These are phyloP conservation scores for Patiria pectinifera DNA, from an alignment of 53 echinoderm and acorn worm genomes.

Conservation along the genomic window DNA sequence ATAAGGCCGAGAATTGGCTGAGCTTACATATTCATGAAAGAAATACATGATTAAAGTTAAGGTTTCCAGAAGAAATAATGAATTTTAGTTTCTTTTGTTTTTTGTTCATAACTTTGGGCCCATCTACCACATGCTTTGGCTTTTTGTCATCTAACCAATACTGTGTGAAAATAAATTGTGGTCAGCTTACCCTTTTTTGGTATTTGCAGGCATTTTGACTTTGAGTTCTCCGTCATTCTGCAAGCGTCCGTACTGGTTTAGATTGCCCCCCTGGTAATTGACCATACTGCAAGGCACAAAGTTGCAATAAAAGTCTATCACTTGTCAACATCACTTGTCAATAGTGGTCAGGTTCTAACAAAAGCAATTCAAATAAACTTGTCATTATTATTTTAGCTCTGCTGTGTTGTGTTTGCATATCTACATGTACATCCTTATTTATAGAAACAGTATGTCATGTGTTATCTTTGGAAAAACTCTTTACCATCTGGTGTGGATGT, in stretches of 20 bases:
- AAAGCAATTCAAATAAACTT: neutral
- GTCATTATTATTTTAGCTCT: neutral
- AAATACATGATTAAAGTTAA: too few relatives aligned
- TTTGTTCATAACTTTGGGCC: too few relatives aligned
- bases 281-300: constrained; percentile 68
- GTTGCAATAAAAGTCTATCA: neutral
- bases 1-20: too few relatives aligned
- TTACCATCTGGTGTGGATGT: too few relatives aligned
- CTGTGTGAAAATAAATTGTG: neutral
- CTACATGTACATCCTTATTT: neutral
- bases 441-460: neutral
- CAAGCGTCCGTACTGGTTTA: constrained; percentile 80
- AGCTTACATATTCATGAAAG: too few relatives aligned
- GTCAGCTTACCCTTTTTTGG: constrained; percentile 56
- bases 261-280: constrained; percentile 71
- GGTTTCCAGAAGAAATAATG: too few relatives aligned
- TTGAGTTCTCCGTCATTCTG: constrained; percentile 96
- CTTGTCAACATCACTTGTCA: neutral
- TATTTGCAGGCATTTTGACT: constrained; percentile 62
- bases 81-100: too few relatives aligned
- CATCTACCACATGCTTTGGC: too few relatives aligned
- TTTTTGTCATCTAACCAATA: too few relatives aligned
- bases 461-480: too few relatives aligned
- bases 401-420: neutral
- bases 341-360: neutral